Percentiles rank a stretch among this genome's conserved stretches.
Evolutionary conservation across 2,888 invertebrate species (phyloP).

Genomic region (Pterostichus madidus): DNA sequence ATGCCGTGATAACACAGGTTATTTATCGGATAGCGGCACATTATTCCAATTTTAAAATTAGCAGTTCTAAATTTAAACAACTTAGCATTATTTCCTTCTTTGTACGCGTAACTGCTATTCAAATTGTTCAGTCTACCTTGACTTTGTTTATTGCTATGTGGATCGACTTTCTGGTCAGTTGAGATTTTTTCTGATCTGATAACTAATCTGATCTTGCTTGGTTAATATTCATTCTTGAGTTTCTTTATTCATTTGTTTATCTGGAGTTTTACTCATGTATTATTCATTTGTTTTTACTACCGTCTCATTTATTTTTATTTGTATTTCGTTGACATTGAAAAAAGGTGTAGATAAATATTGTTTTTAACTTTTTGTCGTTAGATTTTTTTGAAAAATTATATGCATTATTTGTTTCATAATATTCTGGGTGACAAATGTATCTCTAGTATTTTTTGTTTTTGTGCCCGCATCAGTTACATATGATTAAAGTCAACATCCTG

Average conservation of each 20-base stretch:
- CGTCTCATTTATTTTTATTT: constrained; percentile 5
- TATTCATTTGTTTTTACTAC: constrained; percentile 41
- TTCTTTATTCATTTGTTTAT: constrained; percentile 29
- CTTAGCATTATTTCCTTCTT: constrained; percentile 29
- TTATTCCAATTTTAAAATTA: constrained; percentile 36
- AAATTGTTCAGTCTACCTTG: constrained; percentile 40
- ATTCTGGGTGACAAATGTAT: constrained; percentile 47
- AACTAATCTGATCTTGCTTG: background rate
- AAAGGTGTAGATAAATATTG: background rate
- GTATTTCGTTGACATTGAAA: constrained; percentile 4
- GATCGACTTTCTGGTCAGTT: constrained; percentile 2
- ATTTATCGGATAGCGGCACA: constrained; percentile 43
- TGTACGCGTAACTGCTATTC: background rate
- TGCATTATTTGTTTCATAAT: constrained; percentile 23
- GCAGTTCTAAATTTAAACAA: constrained; percentile 30
- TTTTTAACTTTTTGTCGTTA: background rate
- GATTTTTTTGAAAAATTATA: constrained; percentile 17
- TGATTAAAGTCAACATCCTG: constrained; percentile 49
- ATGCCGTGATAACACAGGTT: background rate
- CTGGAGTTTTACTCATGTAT: constrained; percentile 33
- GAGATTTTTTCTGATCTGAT: background rate
- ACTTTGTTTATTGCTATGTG: constrained; percentile 38
- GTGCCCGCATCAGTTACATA: constrained; percentile 47
- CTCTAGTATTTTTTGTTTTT: constrained; percentile 25
- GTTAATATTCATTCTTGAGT: constrained; percentile 33